Evolutionary conservation across 2,888 invertebrate genomes (phyloP), one percentile per base, ranked within the genome.

Genomic region (Zhengitettix transpicula): DNA sequence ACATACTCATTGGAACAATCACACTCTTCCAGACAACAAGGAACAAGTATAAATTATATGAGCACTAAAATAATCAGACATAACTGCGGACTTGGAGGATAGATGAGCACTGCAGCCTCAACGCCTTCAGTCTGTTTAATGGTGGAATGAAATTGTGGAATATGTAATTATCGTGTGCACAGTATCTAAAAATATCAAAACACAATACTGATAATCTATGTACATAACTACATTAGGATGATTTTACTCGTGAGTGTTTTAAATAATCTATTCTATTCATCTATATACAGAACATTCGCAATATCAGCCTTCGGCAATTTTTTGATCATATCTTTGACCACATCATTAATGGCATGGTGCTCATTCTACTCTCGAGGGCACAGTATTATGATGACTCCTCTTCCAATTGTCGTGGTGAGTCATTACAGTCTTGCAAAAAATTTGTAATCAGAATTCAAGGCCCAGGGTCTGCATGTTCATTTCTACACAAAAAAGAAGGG

Each of bases 241-340:
- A 61, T 58, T 58, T 57, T 57, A 56, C 17, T 59, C 40, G 41
- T 55, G 60, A 57, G 61, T 28, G n/a, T 40, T 28, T 28, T 55
- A 40, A 58, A 58, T 57, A 57, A 55, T 15, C 60, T 63, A 62
- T 55, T 47, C 59, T 60, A 58, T 61, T 60, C 61, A 62, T 57
- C 62, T 63, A 63, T 64, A 52, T 62, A 64, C 63, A 63, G 59
- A 58, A 63, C 61, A 61, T 56, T 61, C 60, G 61, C 58, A 58
- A 17, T 59, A 60, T 41, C 58, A 42, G 52, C 47, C 53, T 53
- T 52, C 16, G 14, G 54, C 57, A 42, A 53, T 41, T 57, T 41
- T 42, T 15, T 15, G 44, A 44, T 40, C 57, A 41, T 42, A 44
- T 51, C 56, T 42, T 42, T 17, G 41, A 42, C 44, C 15, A 42